Conservation (phyloP, 1,140 invertebrate species). For the Trialeurodes vaporariorum region DNA sequence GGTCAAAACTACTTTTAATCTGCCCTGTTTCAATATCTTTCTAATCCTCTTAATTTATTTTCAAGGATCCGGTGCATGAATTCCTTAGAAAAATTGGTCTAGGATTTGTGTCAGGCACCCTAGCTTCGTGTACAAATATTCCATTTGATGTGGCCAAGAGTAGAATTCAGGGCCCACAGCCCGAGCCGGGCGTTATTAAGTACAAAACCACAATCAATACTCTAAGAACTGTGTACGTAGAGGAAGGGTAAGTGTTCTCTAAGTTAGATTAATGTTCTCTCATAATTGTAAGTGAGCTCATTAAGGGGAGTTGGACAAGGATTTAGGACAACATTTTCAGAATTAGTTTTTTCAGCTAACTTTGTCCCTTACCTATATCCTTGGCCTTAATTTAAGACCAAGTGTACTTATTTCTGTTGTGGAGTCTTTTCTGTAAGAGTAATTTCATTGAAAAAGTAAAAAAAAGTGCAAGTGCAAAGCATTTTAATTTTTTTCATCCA, state of each 20-base stretch:
- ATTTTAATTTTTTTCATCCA: not conserved
- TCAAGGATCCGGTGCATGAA: slow-evolving; percentile 52
- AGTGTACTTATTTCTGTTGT: too few relatives aligned
- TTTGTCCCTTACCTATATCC: too few relatives aligned
- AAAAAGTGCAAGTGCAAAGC: too few relatives aligned
- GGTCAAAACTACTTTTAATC: too few relatives aligned
- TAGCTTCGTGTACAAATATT: slow-evolving; percentile 80
- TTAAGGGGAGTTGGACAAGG: too few relatives aligned
- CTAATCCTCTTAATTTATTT: too few relatives aligned
- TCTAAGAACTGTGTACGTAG: slow-evolving; percentile 60
- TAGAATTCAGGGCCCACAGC: slow-evolving; percentile 84
- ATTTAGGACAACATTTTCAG: too few relatives aligned
- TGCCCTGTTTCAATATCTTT: too few relatives aligned
- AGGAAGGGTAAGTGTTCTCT: slow-evolving; percentile 64
- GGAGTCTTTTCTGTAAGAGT: too few relatives aligned
- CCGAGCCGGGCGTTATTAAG: slow-evolving; percentile 52
- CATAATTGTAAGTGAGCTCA: slow-evolving; percentile 9
- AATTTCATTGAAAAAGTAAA: too few relatives aligned
- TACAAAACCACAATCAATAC: slow-evolving; percentile 65
- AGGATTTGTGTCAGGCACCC: slow-evolving; percentile 69
- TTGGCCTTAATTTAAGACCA: too few relatives aligned
- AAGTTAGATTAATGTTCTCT: slow-evolving; percentile 6
- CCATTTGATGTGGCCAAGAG: slow-evolving; percentile 94
- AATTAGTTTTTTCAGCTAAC: too few relatives aligned
- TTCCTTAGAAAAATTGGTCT: slow-evolving; percentile 59